These are phyloP conservation scores for Zophobas atratus DNA, from an alignment of 1,140 invertebrate species.

Conservation along the genomic window DNA sequence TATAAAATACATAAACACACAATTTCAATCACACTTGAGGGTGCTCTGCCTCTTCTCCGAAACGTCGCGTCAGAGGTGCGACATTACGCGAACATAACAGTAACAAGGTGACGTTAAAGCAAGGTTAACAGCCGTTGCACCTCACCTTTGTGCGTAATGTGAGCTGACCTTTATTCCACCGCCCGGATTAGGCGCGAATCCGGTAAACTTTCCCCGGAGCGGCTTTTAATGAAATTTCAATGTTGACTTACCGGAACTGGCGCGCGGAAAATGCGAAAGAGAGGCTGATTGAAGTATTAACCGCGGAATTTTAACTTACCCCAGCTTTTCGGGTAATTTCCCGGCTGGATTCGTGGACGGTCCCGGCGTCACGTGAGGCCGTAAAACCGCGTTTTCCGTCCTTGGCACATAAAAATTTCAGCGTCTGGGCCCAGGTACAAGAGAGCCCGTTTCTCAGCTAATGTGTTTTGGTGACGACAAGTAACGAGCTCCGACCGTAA, in stretches of 20 bases:
- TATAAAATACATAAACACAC: conserved; percentile 42
- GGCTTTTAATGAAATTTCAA: conserved; percentile 16
- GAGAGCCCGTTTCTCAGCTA: conserved; percentile 35
- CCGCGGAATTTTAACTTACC: too few species aligned
- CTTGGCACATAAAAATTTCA: conserved; percentile 29
- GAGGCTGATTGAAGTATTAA: too few species aligned
- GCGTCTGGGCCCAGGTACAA: conserved; percentile 19
- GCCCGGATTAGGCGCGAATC: conserved; percentile 9
- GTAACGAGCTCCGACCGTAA: conserved; percentile 40
- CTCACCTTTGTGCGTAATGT: conserved; percentile 31
- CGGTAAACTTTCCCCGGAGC: conserved; percentile 5
- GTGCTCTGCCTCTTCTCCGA: background rate
- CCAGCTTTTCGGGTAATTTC: too few species aligned
- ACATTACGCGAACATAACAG: conserved; percentile 25
- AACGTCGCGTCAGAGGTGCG: conserved; percentile 3
- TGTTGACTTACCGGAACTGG: conserved; percentile 1
- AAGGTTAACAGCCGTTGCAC: conserved; percentile 39
- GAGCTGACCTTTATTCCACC: conserved; percentile 29
- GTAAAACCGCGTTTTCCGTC: background rate
- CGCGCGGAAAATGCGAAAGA: background rate
- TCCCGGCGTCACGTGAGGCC: background rate
- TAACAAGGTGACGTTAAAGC: conserved; percentile 37
- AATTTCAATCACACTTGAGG: conserved; percentile 32
- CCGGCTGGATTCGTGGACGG: too few species aligned
- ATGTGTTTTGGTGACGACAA: conserved; percentile 41